Conservation (phyloP, 2,113 vertebrate genomes). For the Aepyceros melampus region DNA sequence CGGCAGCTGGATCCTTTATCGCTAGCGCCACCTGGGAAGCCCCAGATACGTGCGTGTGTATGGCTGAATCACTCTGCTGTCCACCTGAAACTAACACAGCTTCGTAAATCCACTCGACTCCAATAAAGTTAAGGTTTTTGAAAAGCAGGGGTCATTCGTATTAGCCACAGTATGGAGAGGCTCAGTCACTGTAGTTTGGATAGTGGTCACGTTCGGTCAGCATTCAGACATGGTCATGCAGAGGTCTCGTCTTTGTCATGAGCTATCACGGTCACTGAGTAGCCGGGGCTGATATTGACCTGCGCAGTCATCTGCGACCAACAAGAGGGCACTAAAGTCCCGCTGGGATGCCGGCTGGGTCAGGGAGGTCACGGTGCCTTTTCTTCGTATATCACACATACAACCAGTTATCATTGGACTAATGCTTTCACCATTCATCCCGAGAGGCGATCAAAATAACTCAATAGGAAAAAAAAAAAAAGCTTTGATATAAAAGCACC, state of each 20-base stretch:
- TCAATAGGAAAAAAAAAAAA: not conserved
- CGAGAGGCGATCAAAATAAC: not conserved
- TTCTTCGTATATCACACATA: not conserved
- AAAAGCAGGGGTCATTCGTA: not conserved
- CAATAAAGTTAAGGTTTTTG: not conserved
- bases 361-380: not conserved
- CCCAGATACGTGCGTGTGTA: fast-evolving
- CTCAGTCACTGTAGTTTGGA: not conserved
- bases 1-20: not conserved
- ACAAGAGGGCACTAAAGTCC: not conserved
- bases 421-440: not conserved
- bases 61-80: not conserved
- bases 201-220: not conserved
- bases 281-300: not conserved
- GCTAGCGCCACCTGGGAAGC: not conserved
- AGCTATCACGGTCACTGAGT: not conserved
- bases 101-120: not conserved
- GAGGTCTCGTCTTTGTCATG: not conserved
- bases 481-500: not conserved
- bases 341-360: fast-evolving
- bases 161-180: not conserved
- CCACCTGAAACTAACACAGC: not conserved
- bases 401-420: not conserved
- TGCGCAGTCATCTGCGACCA: not conserved
- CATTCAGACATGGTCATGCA: not conserved